A percentile compares a stretch with the other conserved stretches of the same genome.
Evolutionary conservation across 2,797 vertebrate genomes (phyloP).

Genomic region (Pangasius djambal): DNA sequence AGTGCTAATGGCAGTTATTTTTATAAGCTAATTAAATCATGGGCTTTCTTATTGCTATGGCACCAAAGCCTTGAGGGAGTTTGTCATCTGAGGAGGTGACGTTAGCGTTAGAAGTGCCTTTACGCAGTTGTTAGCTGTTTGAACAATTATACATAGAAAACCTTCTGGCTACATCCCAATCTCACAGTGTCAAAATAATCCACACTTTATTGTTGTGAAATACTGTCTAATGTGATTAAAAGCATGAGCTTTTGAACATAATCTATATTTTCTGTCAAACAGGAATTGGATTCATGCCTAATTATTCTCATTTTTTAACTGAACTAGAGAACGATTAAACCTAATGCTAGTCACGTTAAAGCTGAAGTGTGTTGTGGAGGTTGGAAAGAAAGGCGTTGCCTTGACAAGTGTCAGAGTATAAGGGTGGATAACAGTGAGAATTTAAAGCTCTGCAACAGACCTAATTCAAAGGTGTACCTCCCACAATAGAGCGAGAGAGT

Average conservation of each 20-base stretch:
- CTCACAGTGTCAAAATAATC: background rate
- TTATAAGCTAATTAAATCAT: conserved; percentile 81
- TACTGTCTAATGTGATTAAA: background rate
- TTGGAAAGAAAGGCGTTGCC: conserved; percentile 49
- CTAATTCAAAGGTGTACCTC: conserved; percentile 53
- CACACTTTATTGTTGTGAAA: background rate
- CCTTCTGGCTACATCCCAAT: conserved; percentile 42
- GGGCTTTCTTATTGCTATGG: conserved; percentile 64
- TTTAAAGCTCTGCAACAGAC: conserved; percentile 48
- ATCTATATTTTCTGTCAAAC: background rate
- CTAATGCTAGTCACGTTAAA: background rate
- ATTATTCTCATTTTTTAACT: background rate
- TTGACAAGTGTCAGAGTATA: conserved; percentile 33
- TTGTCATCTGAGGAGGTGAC: conserved; percentile 63
- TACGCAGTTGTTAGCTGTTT: conserved; percentile 61
- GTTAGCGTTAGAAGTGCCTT: conserved; percentile 67
- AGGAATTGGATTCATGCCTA: background rate
- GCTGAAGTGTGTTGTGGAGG: background rate
- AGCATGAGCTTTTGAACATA: background rate
- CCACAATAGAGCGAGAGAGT: conserved; percentile 14
- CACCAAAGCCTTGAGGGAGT: conserved; percentile 62
- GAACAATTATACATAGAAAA: conserved; percentile 57
- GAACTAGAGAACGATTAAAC: background rate
- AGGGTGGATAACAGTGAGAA: conserved; percentile 44
- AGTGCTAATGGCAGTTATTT: conserved; percentile 81